These are phyloP conservation scores for Gambusia affinis DNA, from an alignment of 2,113 vertebrate genomes.

Conservation along the genomic window DNA sequence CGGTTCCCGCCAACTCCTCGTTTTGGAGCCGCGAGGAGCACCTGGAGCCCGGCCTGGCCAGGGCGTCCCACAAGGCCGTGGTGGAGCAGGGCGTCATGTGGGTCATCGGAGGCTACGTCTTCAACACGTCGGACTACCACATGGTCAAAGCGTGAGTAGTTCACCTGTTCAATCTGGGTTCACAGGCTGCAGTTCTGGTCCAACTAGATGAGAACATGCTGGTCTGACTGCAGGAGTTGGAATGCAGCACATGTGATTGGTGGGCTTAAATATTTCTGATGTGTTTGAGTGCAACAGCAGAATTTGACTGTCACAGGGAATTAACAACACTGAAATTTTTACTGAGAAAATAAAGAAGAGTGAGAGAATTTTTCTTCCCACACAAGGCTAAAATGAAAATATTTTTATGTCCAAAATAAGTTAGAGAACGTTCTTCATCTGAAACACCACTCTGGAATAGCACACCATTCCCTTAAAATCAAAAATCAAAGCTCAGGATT, in stretches of 20 bases:
- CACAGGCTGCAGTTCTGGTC: too few relatives aligned
- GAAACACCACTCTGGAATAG: too few relatives aligned
- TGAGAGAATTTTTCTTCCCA: too few relatives aligned
- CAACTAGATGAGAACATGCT: constrained; percentile 1
- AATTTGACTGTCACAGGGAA: too few relatives aligned
- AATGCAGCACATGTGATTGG: not conserved
- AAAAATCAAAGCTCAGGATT: too few relatives aligned
- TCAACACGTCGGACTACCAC: constrained; percentile 92
- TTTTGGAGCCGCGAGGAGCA: constrained; percentile 91
- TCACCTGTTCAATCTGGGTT: not conserved
- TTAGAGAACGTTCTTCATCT: too few relatives aligned
- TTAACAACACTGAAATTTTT: too few relatives aligned
- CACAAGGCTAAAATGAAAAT: too few relatives aligned
- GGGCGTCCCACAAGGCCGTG: constrained; percentile 92
- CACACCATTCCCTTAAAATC: too few relatives aligned
- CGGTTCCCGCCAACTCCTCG: constrained; percentile 89
- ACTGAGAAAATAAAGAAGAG: too few relatives aligned
- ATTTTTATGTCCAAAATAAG: too few relatives aligned
- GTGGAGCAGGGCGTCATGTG: constrained; percentile 91
- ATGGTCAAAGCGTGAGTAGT: constrained; percentile 99
- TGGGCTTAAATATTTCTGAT: not conserved
- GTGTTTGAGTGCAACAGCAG: too few relatives aligned
- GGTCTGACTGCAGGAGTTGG: constrained; percentile 6
- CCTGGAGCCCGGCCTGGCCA: constrained; percentile 80
- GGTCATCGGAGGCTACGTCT: constrained; percentile 96